phyloP scores from a whole-genome alignment of 2,797 vertebrate species.

The Macroramphosus scolopax region DNA sequence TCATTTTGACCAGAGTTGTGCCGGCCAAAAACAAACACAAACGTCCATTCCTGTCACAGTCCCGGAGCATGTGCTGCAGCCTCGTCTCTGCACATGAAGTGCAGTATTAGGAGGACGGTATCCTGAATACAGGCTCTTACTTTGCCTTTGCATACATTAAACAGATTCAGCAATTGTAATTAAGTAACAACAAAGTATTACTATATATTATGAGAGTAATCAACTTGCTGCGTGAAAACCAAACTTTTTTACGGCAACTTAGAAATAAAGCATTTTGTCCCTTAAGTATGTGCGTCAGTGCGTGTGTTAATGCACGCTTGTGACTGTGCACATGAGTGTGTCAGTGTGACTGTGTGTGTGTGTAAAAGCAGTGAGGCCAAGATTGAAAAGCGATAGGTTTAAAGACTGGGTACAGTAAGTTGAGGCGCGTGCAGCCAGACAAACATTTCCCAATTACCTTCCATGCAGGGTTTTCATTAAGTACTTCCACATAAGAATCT shows the following conservation, averaged over 20 bases:
- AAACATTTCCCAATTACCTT: slow-evolving; percentile 81
- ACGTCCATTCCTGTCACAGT: slow-evolving; percentile 15
- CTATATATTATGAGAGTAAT: too few species aligned
- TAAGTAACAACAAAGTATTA: too few species aligned
- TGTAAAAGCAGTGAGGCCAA: slow-evolving; percentile 22
- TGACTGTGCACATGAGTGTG: too few species aligned
- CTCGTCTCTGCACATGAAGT: slow-evolving; percentile 53
- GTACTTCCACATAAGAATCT: slow-evolving; percentile 77
- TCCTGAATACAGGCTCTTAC: slow-evolving; percentile 54
- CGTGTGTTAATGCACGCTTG: too few species aligned
- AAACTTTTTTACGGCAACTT: too few species aligned
- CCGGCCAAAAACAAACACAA: slow-evolving; percentile 18
- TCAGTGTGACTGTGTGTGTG: slow-evolving; percentile 12
- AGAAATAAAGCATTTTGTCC: too few species aligned
- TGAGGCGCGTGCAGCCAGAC: slow-evolving; percentile 70
- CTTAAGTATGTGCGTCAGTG: too few species aligned
- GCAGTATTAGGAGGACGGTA: slow-evolving; percentile 29
- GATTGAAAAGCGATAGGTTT: slow-evolving; percentile 44
- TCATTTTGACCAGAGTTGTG: background rate
- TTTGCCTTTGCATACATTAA: slow-evolving; percentile 45
- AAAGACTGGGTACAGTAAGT: slow-evolving; percentile 68
- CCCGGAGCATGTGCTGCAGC: slow-evolving; percentile 36
- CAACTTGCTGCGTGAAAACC: too few species aligned
- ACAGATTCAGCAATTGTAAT: slow-evolving; percentile 50
- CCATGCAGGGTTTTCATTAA: slow-evolving; percentile 81